Percentiles rank a stretch among this genome's conserved stretches.
Evolutionary conservation across 2,888 invertebrate species (phyloP).

Genomic region (Volucella inflata): DNA sequence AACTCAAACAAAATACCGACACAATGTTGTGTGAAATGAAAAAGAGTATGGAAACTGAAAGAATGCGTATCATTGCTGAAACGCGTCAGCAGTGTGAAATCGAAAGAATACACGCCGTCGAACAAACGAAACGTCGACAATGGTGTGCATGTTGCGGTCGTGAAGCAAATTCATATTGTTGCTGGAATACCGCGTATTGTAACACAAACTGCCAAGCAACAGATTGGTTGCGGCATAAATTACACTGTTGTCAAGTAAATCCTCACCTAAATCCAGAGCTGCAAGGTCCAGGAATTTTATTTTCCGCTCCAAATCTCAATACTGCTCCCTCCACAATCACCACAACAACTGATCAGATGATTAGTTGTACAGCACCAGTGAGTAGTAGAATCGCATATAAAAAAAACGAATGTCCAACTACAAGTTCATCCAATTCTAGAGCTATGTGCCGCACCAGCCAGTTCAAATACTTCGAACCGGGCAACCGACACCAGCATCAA

Average conservation of each 20-base stretch:
- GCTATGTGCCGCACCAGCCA: slow-evolving; percentile 44
- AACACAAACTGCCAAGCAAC: slow-evolving; percentile 93
- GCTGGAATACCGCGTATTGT: slow-evolving; percentile 98
- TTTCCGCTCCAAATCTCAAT: slow-evolving; percentile 15
- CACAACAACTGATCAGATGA: slow-evolving; percentile 29
- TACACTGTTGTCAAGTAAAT: slow-evolving; percentile 79
- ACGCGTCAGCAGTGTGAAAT: slow-evolving; percentile 87
- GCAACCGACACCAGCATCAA: slow-evolving; percentile 43
- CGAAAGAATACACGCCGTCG: slow-evolving; percentile 89
- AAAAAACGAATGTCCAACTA: slow-evolving; percentile 15
- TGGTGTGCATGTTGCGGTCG: slow-evolving; percentile 96
- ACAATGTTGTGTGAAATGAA: slow-evolving; percentile 88
- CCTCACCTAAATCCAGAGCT: slow-evolving; percentile 29
- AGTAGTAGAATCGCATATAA: slow-evolving; percentile 58
- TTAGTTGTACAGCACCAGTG: slow-evolving; percentile 44
- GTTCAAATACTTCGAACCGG: slow-evolving; percentile 37
- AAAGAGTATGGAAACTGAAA: slow-evolving; percentile 88
- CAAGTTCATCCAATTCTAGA: slow-evolving; percentile 49
- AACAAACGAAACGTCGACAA: slow-evolving; percentile 92
- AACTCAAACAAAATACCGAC: slow-evolving; percentile 88
- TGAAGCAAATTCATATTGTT: slow-evolving; percentile 96
- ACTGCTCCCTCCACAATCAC: slow-evolving; percentile 25
- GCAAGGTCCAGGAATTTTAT: slow-evolving; percentile 37
- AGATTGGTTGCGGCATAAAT: slow-evolving; percentile 92
- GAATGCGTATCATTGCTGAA: slow-evolving; percentile 87